Evolutionary conservation across 2,797 vertebrate genomes (phyloP).

Genomic region (Coregonus suidteri): DNA sequence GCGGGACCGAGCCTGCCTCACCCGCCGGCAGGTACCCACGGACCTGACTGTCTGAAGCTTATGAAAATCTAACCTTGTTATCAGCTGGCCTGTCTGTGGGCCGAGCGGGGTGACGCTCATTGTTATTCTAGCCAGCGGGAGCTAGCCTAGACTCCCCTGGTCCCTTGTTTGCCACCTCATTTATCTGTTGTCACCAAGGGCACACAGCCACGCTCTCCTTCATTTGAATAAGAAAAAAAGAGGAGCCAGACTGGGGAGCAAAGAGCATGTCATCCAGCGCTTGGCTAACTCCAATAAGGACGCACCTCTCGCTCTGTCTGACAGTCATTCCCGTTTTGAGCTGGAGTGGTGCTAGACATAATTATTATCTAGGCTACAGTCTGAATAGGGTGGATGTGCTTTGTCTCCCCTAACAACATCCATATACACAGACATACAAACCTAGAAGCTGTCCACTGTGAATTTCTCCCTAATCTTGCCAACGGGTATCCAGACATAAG

Average conservation of each 20-base stretch:
- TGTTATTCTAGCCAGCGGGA: constrained; percentile 63
- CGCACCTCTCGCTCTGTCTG: constrained; percentile 29
- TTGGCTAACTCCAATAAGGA: not conserved
- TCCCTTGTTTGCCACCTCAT: constrained; percentile 45
- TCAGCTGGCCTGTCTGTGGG: constrained; percentile 64
- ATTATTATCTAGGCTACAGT: constrained; percentile 50
- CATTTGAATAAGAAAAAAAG: constrained; percentile 65
- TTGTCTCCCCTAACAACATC: not conserved
- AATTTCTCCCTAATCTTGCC: not conserved
- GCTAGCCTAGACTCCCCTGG: constrained; percentile 45
- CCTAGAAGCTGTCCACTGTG: not conserved
- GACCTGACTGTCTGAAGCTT: constrained; percentile 69
- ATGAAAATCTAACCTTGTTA: constrained; percentile 81
- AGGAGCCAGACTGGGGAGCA: constrained; percentile 51
- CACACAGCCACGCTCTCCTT: constrained; percentile 29
- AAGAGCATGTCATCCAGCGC: constrained; percentile 47
- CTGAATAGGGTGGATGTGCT: constrained; percentile 13
- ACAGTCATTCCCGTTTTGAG: constrained; percentile 35
- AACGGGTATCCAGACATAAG: no score
- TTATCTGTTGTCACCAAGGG: constrained; percentile 30
- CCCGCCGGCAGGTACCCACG: constrained; percentile 30
- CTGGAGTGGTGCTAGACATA: constrained; percentile 47
- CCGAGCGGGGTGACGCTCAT: constrained; percentile 42
- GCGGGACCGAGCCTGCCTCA: not conserved
- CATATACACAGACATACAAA: constrained; percentile 16